Evolutionary conservation across 2,888 invertebrate species (phyloP), one percentile per base, ranked within the genome.

Genomic region (Drosophila tripunctata): DNA sequence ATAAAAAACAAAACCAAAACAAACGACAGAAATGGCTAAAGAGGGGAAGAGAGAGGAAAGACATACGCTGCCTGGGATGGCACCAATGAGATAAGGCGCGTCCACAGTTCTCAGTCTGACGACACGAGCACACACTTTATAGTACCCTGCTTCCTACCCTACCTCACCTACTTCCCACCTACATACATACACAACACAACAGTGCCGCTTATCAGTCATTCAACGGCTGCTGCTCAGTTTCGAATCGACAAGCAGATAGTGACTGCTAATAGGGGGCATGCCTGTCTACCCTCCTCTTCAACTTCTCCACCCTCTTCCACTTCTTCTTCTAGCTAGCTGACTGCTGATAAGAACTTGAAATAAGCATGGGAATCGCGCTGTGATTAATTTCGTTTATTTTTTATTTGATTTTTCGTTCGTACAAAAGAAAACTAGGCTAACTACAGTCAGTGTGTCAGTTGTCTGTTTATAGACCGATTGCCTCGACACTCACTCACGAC

Each of bases 121-220:
- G 58, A 36, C 67, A 52, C 50, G 67, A 48, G 54, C 47, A 47
- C 30, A 24, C 21, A 48, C 15, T 27, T 0, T 7, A 3, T 7
- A 6, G 10, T 27, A 8, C 8, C 4, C 1, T 22, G 3, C 27
- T 6, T 7, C 38, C 30, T 30, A 1, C 7, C 14, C 1, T 17
- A 1, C 6, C n/a, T 1, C 10, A 6, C 22, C 8, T 2, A 12
- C n/a, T 14, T 19, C 14, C 35, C 19, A 7, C 10, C 47, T 21
- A 27, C 15, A 45, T 24, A 36, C 14, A 12, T n/a, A n/a, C n/a
- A n/a, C n/a, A n/a, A n/a, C n/a, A n/a, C n/a, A n/a, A n/a, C 30
- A 43, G 31, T 27, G n/a, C 14, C 24, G 35, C 72, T 73, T 73
- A 73, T 73, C 73, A 75, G 75, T 71, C 76, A 75, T 54, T 51